Base-by-base conservation (phyloP, 1,140 invertebrate species). In the Orchesella cincta region DNA sequence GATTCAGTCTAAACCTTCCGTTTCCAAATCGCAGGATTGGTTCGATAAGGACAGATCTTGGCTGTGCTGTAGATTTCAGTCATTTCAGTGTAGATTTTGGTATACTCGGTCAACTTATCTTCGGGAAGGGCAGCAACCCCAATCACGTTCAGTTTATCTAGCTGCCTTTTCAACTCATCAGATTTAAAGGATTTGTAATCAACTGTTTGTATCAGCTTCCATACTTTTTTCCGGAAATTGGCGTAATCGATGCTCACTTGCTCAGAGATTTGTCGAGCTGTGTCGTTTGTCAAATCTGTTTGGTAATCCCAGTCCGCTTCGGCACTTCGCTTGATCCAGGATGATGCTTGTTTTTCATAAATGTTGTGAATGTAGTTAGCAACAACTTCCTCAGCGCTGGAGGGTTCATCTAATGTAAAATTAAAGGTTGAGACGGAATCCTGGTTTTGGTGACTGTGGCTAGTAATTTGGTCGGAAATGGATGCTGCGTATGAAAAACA, bases 71-170 rank as follows among this genome's bases (percentile, higher is more conserved):
- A 96, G 20, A 95, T 91, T 1, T 92, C 90, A 46, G 95, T 86
- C 94, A 97, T 96, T 81, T 94, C 92, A 83, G 94, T 93, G 76
- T 93, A 91, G 23, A 95, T 85, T 23, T 92, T 88, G 85, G 94
- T 94, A 84, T 94, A 94, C 93, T 95, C 86, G 18, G n/a, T 92
- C 0, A 95, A 86, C 80, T 94, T 92, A 83, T 94, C 92, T 14
- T 93, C 90, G 0, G 92, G 90, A 70, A 97, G 85, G 0, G 94
- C 94, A 39, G 94, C 90, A 12, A 92, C 91, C 31, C 95, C 96
- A 35, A 95, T 91, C 54, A 92, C 90, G 12, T 93, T 92, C 31
- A 96, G 88, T 75, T 92, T 89, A 82, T 90, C 89, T 14, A 97
- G 87, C 83, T 94, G 91, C 76, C 95, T 86, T 83, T 90, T 91